A percentile compares a stretch with the other conserved stretches of the same genome.
These are phyloP conservation scores for Nymphalis c-album DNA, from an alignment of 2,888 invertebrate genomes.

Conservation along the genomic window DNA sequence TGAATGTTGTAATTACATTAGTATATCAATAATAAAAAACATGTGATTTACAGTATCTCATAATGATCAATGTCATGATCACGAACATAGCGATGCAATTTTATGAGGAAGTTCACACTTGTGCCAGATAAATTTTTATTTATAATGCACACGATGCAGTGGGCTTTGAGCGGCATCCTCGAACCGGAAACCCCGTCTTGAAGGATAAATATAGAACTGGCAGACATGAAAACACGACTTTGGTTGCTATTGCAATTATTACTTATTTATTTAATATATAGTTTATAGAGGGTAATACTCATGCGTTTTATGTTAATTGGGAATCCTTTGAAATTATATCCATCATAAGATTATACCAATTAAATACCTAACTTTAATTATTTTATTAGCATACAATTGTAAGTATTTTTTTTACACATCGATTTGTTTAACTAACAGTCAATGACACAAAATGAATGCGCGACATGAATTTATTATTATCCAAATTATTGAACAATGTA, in stretches of 20 bases:
- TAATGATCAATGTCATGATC: slow-evolving; percentile 9
- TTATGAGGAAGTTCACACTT: slow-evolving; percentile 45
- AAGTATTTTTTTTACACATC: slow-evolving; percentile 1
- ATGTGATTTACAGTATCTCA: not conserved
- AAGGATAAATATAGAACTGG: slow-evolving; percentile 71
- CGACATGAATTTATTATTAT: slow-evolving; percentile 36
- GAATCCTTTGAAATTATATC: no score
- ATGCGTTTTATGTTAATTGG: no score
- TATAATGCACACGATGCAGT: slow-evolving; percentile 50
- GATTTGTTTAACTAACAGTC: slow-evolving; percentile 6
- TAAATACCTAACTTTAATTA: no score
- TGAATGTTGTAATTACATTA: not conserved
- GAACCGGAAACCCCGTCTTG: slow-evolving; percentile 71
- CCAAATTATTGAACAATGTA: slow-evolving; percentile 44
- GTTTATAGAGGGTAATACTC: not conserved
- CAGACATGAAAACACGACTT: slow-evolving; percentile 41
- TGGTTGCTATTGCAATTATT: slow-evolving; percentile 14
- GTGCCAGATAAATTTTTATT: slow-evolving; percentile 57
- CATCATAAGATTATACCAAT: no score
- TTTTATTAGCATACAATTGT: no score
- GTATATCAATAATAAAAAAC: not conserved
- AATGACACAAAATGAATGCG: slow-evolving; percentile 27
- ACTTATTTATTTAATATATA: not conserved
- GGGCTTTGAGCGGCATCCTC: slow-evolving; percentile 50
- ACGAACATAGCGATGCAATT: slow-evolving; percentile 21